Percentiles rank a stretch among this genome's conserved stretches.
phyloP scores from a whole-genome alignment of 30 jellyfish, hydroid and myxozoan genomes.

The Mastigias papua region DNA sequence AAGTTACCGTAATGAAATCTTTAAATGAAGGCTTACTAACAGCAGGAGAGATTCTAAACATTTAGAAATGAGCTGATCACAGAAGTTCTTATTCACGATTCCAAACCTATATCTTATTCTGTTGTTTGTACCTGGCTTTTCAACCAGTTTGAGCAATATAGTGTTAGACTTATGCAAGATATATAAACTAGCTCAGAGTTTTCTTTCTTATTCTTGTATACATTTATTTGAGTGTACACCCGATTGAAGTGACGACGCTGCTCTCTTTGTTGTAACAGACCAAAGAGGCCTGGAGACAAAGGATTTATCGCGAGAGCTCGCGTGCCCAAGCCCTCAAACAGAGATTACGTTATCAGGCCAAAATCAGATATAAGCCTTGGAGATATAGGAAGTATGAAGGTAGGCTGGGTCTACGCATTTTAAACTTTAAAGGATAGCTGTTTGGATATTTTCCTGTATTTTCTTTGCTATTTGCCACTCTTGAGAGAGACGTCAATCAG shows the following conservation, averaged over 20 bases:
- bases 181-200: neutral
- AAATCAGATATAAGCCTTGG: conserved; percentile 69
- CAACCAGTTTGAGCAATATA: neutral
- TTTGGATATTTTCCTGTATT: too few relatives aligned
- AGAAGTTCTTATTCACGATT: too few relatives aligned
- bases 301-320: conserved; percentile 99
- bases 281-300: conserved; percentile 98
- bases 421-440: too few relatives aligned
- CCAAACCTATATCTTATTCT: neutral
- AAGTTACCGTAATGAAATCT: too few relatives aligned
- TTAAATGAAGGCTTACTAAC: too few relatives aligned
- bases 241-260: neutral
- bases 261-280: conserved; percentile 38
- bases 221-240: neutral
- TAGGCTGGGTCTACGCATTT: neutral
- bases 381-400: conserved; percentile 66
- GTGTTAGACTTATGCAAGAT: neutral
- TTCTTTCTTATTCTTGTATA: neutral
- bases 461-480: too few relatives aligned
- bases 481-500: too few relatives aligned
- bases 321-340: conserved; percentile 96
- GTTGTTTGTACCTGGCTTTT: neutral
- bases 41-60: too few relatives aligned
- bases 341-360: conserved; percentile 94
- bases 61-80: too few relatives aligned